Evolutionary conservation across 2,113 vertebrate species (phyloP), one percentile per base, ranked within the genome.

Genomic region (Epinephelus lanceolatus): DNA sequence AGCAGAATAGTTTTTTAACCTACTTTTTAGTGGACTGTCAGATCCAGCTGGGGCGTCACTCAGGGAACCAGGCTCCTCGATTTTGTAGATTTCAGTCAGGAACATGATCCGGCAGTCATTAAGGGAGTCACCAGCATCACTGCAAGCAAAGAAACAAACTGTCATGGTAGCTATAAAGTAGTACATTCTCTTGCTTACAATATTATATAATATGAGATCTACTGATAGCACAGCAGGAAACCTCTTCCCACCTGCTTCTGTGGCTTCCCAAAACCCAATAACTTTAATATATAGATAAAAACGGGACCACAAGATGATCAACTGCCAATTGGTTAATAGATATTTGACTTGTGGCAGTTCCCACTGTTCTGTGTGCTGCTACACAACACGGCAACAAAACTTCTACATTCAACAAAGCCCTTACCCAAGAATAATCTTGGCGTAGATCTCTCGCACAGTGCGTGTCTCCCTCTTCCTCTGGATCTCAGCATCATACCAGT

Each of bases 401-500:
- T n/a, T n/a, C n/a, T n/a, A n/a, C n/a, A n/a, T n/a, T n/a, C n/a
- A n/a, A n/a, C n/a, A n/a, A n/a, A n/a, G n/a, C n/a, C n/a, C 96
- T 95, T 95, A 99, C 98, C 97, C 97, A 0, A 99, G 95, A 11
- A 97, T 33, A 47, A 99, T 96, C 86, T 96, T 98, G 30, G 96
- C 97, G 0, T 93, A 95, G 63, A 99, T 94, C 86, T 99, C 98
- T 25, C 94, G 95, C 18, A 51, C 69, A 0, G 96, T 96, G 57
- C 98, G 96, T 0, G 96, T 98, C 86, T 99, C 97, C 11, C 96
- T 95, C 87, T 97, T 99, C 37, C 91, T 96, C 91, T 96, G 94
- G 81, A 99, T 98, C 93, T 97, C 95, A 0, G 97, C 98, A 0
- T 99, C 98, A 0, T 99, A 99, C 98, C 98, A 99, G 93, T 98